These are phyloP conservation scores for Muscicapa adusta DNA, from an alignment of 2,113 vertebrate genomes.

Conservation along the genomic window DNA sequence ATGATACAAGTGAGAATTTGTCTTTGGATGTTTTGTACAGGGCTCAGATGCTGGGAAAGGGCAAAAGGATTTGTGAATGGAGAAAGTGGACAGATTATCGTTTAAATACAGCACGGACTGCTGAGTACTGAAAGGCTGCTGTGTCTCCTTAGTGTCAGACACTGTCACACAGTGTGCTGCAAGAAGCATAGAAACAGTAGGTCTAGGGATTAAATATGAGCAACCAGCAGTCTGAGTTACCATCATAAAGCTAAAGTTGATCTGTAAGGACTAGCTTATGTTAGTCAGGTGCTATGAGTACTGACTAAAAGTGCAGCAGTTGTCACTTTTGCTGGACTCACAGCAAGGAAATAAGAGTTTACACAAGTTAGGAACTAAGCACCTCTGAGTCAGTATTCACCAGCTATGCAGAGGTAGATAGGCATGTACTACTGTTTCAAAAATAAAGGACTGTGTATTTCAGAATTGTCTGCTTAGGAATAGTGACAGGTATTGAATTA, in stretches of 20 bases:
- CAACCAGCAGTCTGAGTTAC: neutral
- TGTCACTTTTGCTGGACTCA: neutral
- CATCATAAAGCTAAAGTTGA: neutral
- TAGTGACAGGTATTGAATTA: neutral
- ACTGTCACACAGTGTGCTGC: neutral
- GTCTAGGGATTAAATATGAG: neutral
- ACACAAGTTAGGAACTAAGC: neutral
- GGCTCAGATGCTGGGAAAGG: neutral
- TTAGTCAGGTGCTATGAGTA: neutral
- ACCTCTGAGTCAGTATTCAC: neutral
- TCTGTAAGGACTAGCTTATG: neutral
- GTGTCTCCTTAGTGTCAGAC: neutral
- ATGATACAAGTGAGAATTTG: neutral
- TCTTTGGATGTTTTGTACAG: neutral
- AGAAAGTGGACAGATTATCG: neutral
- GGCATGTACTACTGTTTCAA: neutral
- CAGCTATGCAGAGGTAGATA: neutral
- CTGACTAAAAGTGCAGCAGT: rapidly evolving
- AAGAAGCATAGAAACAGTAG: neutral
- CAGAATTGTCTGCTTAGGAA: neutral
- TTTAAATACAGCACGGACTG: neutral
- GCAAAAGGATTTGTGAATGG: neutral
- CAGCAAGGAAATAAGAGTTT: neutral
- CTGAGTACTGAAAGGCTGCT: neutral
- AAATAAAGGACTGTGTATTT: neutral